Evolutionary conservation across 2,888 invertebrate genomes (phyloP).

Genomic region (Sycophila texana): DNA sequence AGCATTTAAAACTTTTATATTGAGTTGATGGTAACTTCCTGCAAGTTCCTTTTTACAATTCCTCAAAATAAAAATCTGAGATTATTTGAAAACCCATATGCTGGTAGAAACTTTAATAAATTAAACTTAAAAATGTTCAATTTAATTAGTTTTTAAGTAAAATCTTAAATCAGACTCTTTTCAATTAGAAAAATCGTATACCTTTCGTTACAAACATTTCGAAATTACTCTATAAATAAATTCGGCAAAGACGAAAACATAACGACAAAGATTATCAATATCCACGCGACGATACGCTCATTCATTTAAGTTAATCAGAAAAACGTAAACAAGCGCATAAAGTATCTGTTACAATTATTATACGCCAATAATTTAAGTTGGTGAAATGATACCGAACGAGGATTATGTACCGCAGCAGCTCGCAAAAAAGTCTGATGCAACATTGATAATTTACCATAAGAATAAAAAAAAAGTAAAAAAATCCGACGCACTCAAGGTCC

Average conservation of each 20-base stretch:
- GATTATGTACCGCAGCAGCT: not conserved
- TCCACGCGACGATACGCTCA: not conserved
- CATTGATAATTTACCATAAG: not conserved
- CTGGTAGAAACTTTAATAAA: not conserved
- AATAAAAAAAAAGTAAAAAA: not conserved
- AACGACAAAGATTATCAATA: constrained; percentile 24
- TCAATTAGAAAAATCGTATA: constrained; percentile 16
- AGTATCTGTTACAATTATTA: constrained; percentile 48
- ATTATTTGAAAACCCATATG: too few species aligned
- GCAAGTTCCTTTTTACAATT: too few species aligned
- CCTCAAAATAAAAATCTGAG: too few species aligned
- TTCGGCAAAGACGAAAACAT: constrained; percentile 7
- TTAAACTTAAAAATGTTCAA: not conserved
- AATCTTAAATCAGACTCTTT: not conserved
- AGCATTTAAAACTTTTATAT: too few species aligned
- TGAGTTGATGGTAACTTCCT: too few species aligned
- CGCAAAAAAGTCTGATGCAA: constrained; percentile 42
- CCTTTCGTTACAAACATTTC: not conserved
- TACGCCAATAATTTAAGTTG: constrained; percentile 27
- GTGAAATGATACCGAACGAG: constrained; percentile 5
- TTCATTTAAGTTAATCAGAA: constrained; percentile 21
- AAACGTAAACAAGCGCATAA: constrained; percentile 45
- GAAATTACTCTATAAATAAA: constrained; percentile 30
- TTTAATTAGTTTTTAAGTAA: not conserved
- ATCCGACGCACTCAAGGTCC: not conserved